These are phyloP conservation scores for Nasonovia ribisnigri DNA, from an alignment of 2,888 invertebrate species.

Conservation along the genomic window DNA sequence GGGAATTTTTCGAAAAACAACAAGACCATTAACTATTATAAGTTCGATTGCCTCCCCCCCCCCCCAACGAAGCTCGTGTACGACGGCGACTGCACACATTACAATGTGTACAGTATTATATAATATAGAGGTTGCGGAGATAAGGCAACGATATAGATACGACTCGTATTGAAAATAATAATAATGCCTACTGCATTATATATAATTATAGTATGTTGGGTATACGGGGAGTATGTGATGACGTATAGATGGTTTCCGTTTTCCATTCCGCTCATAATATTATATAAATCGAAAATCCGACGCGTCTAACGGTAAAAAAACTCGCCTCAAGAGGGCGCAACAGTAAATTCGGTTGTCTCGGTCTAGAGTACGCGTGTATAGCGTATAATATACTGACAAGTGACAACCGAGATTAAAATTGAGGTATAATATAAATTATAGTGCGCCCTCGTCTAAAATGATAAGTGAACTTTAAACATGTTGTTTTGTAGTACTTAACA, in stretches of 20 bases:
- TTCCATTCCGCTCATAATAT: not conserved
- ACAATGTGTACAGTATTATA: not conserved
- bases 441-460: not conserved
- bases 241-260: too few relatives aligned
- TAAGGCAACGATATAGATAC: not conserved
- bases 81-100: not conserved
- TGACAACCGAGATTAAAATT: not conserved
- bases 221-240: too few relatives aligned
- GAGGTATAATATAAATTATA: not conserved
- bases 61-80: not conserved
- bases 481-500: too few relatives aligned
- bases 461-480: not conserved
- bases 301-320: not conserved
- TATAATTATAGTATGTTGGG: not conserved
- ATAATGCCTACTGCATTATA: not conserved
- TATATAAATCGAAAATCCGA: not conserved
- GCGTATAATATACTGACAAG: not conserved
- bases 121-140: not conserved
- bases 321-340: not conserved
- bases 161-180: not conserved
- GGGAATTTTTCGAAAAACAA: not conserved
- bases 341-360: not conserved
- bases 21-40: not conserved
- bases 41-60: not conserved
- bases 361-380: not conserved